Evolutionary conservation across 2,888 invertebrate genomes (phyloP), one percentile per base, ranked within the genome.

Genomic region (Metellina segmentata): DNA sequence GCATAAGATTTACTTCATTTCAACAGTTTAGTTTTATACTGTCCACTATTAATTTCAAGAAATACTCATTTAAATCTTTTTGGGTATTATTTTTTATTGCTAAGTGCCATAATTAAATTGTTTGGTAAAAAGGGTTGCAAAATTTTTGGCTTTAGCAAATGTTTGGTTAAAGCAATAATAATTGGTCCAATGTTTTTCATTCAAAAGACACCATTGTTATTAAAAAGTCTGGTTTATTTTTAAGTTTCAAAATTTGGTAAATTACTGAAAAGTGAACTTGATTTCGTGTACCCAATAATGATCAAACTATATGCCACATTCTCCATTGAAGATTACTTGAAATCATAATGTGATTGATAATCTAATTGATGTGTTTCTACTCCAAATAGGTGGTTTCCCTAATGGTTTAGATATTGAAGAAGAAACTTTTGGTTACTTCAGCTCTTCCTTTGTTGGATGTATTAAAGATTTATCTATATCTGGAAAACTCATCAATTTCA

Each of bases 361-460:
- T 61, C 11, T 74, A 74, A 34, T 19, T n/a, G 51, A 4, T 52
- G 9, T 72, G 48, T 20, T 87, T 53, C 11, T 71, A 53, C 20
- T 51, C 52, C 6, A n/a, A 75, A 71, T 48, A 93, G 93, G 93
- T 70, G 91, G 91, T n/a, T 93, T 93, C 53, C 90, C 90, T 1
- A 72, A 51, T 85, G 77, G 70, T 48, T 11, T 87, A n/a, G 78
- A 93, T 51, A 91, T 91, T 77, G 89, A 85, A 53, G 91, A 89
- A 78, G 93, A 93, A 79, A 93, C 93, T 13, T 52, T 91, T 34
- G 91, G 91, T 1, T 90, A 86, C 61, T 93, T 93, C 74, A 85
- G 72, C n/a, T 52, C 71, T n/a, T 70, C 89, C n/a, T 93, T 89
- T 77, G 85, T 78, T 78, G 93, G 93, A 19, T 93, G 93, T 20